Conservation (phyloP, 2,113 vertebrate species). For the Seriola quinqueradiata region DNA sequence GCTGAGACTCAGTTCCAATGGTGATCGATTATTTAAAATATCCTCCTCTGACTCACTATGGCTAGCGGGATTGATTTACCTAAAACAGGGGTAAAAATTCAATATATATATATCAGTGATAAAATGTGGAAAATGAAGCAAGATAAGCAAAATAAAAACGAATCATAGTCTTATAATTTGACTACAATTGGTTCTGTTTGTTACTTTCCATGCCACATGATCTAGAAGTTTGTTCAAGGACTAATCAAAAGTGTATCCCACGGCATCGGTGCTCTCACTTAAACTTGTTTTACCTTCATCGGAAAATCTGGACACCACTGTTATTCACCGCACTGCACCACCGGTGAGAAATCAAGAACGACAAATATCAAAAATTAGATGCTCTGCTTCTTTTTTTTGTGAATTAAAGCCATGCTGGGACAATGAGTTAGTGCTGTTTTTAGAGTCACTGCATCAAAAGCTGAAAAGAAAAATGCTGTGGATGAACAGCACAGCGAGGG, state of each 20-base stretch:
- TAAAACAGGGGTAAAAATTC: not conserved
- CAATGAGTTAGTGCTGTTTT: not conserved
- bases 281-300: not conserved
- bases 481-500: not conserved
- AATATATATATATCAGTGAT: not conserved
- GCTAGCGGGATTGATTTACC: too few species aligned
- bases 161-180: not conserved
- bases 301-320: not conserved
- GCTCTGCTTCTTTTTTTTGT: not conserved
- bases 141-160: not conserved
- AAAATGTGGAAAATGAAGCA: not conserved
- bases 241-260: not conserved
- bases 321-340: not conserved
- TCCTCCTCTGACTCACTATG: too few species aligned
- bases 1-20: not conserved
- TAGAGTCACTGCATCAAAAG: not conserved
- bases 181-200: not conserved
- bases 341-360: not conserved
- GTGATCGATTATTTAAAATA: too few species aligned
- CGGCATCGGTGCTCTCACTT: not conserved
- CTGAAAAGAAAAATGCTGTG: not conserved
- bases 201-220: not conserved
- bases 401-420: not conserved
- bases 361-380: not conserved
- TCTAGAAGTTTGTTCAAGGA: not conserved